Percentiles rank a stretch among this genome's conserved stretches.
phyloP scores from a whole-genome alignment of 2,888 invertebrate genomes.

The Germaria angustata region DNA sequence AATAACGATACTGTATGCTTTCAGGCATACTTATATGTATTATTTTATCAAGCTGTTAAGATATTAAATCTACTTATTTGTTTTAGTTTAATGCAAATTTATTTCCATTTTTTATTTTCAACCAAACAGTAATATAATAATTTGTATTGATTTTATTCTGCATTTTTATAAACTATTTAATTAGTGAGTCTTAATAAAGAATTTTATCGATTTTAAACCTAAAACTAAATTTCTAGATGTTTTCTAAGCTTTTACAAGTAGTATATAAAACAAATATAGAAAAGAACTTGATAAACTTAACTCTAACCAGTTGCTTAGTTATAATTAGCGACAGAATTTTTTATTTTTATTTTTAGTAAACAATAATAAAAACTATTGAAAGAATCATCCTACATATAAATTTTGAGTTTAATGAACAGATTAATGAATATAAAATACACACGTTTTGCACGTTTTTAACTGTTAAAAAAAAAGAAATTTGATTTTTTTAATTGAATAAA shows the following conservation, averaged over 20 bases:
- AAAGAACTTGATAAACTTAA: constrained; percentile 33
- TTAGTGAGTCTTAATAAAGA: constrained; percentile 47
- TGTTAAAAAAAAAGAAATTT: not conserved
- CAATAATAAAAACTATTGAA: constrained; percentile 15
- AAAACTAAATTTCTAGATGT: constrained; percentile 41
- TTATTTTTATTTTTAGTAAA: constrained; percentile 32
- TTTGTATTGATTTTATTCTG: constrained; percentile 26
- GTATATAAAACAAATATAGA: constrained; percentile 3
- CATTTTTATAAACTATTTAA: constrained; percentile 25
- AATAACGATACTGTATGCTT: no score
- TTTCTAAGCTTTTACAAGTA: constrained; percentile 38
- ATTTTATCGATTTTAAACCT: constrained; percentile 42
- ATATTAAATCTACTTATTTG: no score
- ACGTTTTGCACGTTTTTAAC: not conserved
- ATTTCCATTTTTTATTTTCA: no score
- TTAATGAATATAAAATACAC: constrained; percentile 39
- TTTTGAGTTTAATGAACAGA: not conserved
- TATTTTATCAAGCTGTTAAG: no score
- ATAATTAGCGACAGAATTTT: constrained; percentile 34
- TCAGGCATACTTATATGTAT: no score
- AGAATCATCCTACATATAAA: not conserved
- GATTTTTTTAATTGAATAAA: constrained; percentile 11
- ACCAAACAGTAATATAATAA: not conserved
- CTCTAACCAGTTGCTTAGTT: constrained; percentile 8
- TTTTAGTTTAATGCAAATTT: constrained; percentile 45